Percentiles rank a stretch among this genome's conserved stretches.
Conservation (phyloP, 2,888 invertebrate genomes). For the Serrognathus titanus region DNA sequence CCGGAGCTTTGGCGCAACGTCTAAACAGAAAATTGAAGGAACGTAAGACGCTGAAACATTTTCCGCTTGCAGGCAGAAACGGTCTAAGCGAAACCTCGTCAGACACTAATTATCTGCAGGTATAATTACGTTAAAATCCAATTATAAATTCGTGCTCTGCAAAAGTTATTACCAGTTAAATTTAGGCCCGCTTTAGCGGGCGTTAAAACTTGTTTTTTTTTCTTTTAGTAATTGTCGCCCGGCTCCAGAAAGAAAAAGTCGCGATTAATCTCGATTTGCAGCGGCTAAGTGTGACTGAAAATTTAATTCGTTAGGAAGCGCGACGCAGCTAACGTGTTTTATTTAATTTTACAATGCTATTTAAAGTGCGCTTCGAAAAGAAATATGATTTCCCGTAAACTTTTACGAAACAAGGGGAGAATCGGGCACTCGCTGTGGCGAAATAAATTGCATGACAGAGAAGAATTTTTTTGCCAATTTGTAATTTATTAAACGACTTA, state of each 20-base stretch:
- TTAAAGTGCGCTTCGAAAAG: too few relatives aligned
- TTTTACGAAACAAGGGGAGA: too few relatives aligned
- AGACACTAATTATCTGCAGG: slow-evolving; percentile 34
- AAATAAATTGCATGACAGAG: too few relatives aligned
- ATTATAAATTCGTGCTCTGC: slow-evolving; percentile 32
- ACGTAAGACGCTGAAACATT: slow-evolving; percentile 8
- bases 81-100: slow-evolving; percentile 21
- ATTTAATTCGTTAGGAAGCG: too few relatives aligned
- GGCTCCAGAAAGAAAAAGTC: background rate
- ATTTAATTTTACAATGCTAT: too few relatives aligned
- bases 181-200: background rate
- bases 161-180: slow-evolving; percentile 34
- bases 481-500: too few relatives aligned
- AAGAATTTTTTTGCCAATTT: too few relatives aligned
- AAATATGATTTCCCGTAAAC: too few relatives aligned
- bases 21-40: slow-evolving; percentile 13
- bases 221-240: background rate
- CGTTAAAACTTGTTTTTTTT: slow-evolving; percentile 19
- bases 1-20: slow-evolving; percentile 7
- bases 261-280: too few relatives aligned
- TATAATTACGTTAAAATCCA: slow-evolving; percentile 37
- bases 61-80: slow-evolving; percentile 12
- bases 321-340: too few relatives aligned
- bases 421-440: too few relatives aligned
- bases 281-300: too few relatives aligned